Percentiles rank a stretch among this genome's conserved stretches.
These are phyloP conservation scores for Drosophila kuntzei DNA, from an alignment of 2,888 invertebrate genomes.

Conservation along the genomic window DNA sequence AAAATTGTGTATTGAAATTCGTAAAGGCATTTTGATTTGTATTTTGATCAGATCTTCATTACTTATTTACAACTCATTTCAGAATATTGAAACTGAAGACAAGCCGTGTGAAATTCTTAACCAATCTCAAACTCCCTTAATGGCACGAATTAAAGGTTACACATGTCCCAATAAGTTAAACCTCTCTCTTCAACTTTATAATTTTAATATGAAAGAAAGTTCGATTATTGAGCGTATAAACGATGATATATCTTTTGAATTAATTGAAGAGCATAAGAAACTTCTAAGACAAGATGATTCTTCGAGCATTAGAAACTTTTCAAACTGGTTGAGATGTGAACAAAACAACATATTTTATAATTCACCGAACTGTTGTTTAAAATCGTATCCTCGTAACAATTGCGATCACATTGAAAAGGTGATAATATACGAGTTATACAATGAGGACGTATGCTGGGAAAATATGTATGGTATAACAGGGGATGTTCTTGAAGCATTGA, in stretches of 20 bases:
- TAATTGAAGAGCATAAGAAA: conserved; percentile 1
- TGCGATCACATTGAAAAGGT: conserved; percentile 12
- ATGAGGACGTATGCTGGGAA: conserved; percentile 4
- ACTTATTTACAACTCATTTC: not conserved
- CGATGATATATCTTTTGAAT: conserved; percentile 1
- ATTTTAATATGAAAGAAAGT: not conserved
- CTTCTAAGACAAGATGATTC: not conserved
- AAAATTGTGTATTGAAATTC: not conserved
- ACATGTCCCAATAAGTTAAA: not conserved
- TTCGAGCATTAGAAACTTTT: not conserved
- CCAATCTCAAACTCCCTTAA: not conserved
- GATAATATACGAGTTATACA: conserved; percentile 1
- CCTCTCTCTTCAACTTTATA: not conserved
- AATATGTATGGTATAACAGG: not conserved
- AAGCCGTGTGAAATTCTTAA: too few relatives aligned
- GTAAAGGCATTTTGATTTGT: too few relatives aligned
- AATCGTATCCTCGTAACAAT: not conserved
- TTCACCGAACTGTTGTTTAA: not conserved
- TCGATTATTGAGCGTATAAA: not conserved
- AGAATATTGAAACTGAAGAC: not conserved
- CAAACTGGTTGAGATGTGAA: not conserved
- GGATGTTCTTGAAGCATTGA: conserved; percentile 3
- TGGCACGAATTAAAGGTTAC: not conserved
- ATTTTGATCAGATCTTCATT: too few relatives aligned
- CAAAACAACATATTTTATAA: not conserved